Conservation (phyloP, 2,888 invertebrate genomes). For the Orthosia gothica region DNA sequence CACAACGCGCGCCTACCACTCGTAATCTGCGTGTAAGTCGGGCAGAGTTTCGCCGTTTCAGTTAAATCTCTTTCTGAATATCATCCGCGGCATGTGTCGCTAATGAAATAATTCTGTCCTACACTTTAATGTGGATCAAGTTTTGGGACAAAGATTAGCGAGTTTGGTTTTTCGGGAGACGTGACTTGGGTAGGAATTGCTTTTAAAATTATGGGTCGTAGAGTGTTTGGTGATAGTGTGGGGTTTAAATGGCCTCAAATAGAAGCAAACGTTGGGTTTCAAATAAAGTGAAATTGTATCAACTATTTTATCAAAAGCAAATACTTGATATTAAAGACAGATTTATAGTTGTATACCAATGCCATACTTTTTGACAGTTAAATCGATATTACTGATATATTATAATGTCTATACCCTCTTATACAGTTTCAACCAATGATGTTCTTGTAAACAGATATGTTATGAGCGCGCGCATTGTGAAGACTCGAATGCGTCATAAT, state of each 20-base stretch:
- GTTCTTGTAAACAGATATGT: too few species aligned
- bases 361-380: too few species aligned
- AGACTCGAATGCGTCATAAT: too few species aligned
- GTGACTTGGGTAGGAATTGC: constrained; percentile 3
- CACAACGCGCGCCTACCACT: constrained; percentile 60
- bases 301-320: too few species aligned
- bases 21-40: constrained; percentile 73
- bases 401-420: too few species aligned
- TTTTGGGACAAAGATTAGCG: constrained; percentile 65
- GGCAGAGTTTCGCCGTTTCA: constrained; percentile 66
- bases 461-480: too few species aligned
- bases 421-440: too few species aligned
- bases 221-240: not conserved
- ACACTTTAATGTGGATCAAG: constrained; percentile 68
- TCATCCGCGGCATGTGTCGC: constrained; percentile 76
- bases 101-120: constrained; percentile 77
- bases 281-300: too few species aligned
- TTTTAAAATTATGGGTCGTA: not conserved
- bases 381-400: too few species aligned
- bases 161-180: constrained; percentile 28
- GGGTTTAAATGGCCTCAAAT: not conserved
- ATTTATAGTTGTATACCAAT: too few species aligned
- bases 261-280: not conserved
- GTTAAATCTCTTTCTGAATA: constrained; percentile 76
- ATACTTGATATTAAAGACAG: too few species aligned